phyloP scores from a whole-genome alignment of 2,113 vertebrate genomes.

The Larimichthys crocea region DNA sequence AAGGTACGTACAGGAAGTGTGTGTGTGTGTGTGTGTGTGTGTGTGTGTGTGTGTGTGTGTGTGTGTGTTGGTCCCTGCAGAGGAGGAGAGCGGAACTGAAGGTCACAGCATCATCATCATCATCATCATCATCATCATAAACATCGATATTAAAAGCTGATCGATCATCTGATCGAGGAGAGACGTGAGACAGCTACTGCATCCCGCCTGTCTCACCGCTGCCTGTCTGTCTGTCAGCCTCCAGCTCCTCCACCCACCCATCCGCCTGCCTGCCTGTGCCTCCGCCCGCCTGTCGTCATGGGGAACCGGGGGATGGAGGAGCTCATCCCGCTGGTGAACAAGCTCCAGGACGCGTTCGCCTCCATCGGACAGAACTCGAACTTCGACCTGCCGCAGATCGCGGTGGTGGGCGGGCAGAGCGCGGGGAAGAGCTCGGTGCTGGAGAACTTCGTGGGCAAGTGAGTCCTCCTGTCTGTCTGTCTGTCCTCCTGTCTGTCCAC shows the following conservation, averaged over 20 bases:
- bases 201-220: slow-evolving; percentile 5
- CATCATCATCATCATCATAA: neutral
- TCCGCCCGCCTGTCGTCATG: slow-evolving; percentile 76
- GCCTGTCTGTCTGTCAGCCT: slow-evolving; percentile 5
- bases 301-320: slow-evolving; percentile 98
- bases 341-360: slow-evolving; percentile 93
- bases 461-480: slow-evolving; percentile 51
- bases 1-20: slow-evolving; percentile 28
- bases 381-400: slow-evolving; percentile 96
- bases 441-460: slow-evolving; percentile 98
- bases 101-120: slow-evolving; percentile 56
- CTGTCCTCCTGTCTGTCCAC: neutral
- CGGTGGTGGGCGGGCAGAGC: slow-evolving; percentile 96
- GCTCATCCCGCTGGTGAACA: slow-evolving; percentile 94
- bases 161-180: neutral
- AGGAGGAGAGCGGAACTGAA: slow-evolving; percentile 62
- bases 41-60: neutral
- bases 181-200: slow-evolving; percentile 20
- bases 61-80: slow-evolving; percentile 20
- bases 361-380: slow-evolving; percentile 94
- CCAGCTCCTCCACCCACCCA: neutral
- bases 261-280: neutral
- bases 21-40: neutral
- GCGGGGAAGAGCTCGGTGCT: slow-evolving; percentile 97
- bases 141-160: neutral